Evolutionary conservation across 2,888 invertebrate genomes (phyloP).

Genomic region (Selenia dentaria): DNA sequence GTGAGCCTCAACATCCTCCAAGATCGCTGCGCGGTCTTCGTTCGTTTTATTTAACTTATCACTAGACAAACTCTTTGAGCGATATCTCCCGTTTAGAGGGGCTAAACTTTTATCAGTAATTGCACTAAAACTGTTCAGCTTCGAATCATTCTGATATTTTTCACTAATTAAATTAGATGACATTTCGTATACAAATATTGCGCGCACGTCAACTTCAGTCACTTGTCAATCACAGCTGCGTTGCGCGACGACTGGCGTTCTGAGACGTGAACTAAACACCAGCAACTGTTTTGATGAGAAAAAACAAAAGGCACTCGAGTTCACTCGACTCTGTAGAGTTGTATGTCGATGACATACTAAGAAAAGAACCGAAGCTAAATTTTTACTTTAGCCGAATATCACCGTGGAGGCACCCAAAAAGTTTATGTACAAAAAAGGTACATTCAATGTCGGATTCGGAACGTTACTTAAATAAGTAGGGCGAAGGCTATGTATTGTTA

Average conservation of each 20-base stretch:
- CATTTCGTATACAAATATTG: conserved; percentile 63
- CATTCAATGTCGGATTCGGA: conserved; percentile 53
- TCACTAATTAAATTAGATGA: conserved; percentile 72
- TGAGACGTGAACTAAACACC: conserved; percentile 58
- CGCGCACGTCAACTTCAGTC: conserved; percentile 56
- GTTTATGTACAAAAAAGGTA: conserved; percentile 37
- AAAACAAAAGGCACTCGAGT: conserved; percentile 63
- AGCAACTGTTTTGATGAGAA: conserved; percentile 48
- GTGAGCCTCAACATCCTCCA: conserved; percentile 74
- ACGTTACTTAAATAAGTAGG: conserved; percentile 30
- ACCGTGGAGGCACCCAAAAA: conserved; percentile 21
- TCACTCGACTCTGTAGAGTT: conserved; percentile 53
- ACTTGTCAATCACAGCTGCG: conserved; percentile 68
- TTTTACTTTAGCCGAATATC: conserved; percentile 45
- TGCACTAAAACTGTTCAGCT: conserved; percentile 71
- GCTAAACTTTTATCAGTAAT: conserved; percentile 69
- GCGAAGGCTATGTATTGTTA: too few species aligned
- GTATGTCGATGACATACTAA: conserved; percentile 44
- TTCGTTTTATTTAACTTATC: conserved; percentile 77
- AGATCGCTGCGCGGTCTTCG: conserved; percentile 73
- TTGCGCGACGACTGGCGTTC: conserved; percentile 64
- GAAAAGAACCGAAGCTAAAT: conserved; percentile 29
- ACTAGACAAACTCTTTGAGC: conserved; percentile 79
- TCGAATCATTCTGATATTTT: conserved; percentile 67
- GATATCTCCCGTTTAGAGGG: conserved; percentile 66